Percentiles rank a stretch among this genome's conserved stretches.
These are phyloP conservation scores for Rostratula benghalensis DNA, from an alignment of 2,113 vertebrate genomes.

Conservation along the genomic window DNA sequence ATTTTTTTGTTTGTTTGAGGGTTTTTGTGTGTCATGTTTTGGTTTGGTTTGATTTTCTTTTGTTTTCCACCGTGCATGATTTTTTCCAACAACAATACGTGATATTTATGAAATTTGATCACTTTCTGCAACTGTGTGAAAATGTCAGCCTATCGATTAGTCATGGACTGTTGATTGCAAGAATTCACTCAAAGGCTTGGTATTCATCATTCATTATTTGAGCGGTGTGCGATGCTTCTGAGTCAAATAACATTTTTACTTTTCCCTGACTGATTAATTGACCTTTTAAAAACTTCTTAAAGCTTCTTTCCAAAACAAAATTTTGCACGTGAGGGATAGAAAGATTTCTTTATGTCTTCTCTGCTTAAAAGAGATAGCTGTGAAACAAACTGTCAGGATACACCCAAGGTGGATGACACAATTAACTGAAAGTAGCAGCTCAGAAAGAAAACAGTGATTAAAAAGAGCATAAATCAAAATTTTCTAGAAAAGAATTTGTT, in stretches of 20 bases:
- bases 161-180: slow-evolving; percentile 40
- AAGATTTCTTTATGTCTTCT: neutral
- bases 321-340: slow-evolving; percentile 23
- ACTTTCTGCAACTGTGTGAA: slow-evolving; percentile 51
- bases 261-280: slow-evolving; percentile 63
- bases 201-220: slow-evolving; percentile 45
- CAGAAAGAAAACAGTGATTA: neutral
- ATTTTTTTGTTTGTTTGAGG: neutral
- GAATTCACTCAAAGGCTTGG: slow-evolving; percentile 41
- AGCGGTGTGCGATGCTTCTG: neutral
- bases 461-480: neutral
- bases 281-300: slow-evolving; percentile 60
- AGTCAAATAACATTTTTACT: slow-evolving; percentile 60
- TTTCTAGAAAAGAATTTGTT: neutral
- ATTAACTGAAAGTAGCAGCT: neutral
- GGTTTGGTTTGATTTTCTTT: no score
- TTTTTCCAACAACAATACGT: neutral
- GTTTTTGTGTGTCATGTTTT: neutral
- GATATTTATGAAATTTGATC: slow-evolving; percentile 57
- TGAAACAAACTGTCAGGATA: neutral
- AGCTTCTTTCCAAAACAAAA: slow-evolving; percentile 25
- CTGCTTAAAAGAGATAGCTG: neutral
- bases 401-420: neutral
- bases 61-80: accelerated
- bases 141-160: slow-evolving; percentile 63